Base-by-base conservation (phyloP, 2,888 invertebrate genomes). In the Trichogramma dendrolimi region DNA sequence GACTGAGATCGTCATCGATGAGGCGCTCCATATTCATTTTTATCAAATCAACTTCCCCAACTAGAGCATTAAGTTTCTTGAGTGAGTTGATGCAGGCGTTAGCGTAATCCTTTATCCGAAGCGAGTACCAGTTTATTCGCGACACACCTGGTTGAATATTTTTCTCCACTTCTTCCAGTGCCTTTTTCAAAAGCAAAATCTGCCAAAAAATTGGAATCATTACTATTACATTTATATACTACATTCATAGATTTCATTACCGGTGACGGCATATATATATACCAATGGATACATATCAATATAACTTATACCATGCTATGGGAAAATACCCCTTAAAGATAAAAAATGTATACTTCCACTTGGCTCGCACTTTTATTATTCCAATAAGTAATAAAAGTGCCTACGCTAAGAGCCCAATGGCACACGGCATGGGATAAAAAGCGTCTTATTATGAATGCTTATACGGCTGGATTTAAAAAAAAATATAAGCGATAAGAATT, bases 51-150 rank as follows among this genome's bases (percentile, higher is more conserved):
- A 91, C 82, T 75, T 91, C 90, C 10, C 84, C 82, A 53, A 88
- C 85, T 7, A 89, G 83, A 0, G 89, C 87, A 65, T 82, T 81
- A 4, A 91, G 76, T 39, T 85, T 84, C 67, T 87, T 84, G 6
- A 87, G 76, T 41, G 83, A 81, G 61, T 77, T 74, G 55, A 82
- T 80, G 68, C 89, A 87, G 54, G 81, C 81, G 0, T 79, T 74
- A 4, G 87, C 83, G 75, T 90, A 96, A 64, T 91, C 90, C 11
- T 81, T 81, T 50, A 95, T 91, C 40, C 90, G 89, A 10, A 94
- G 82, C 0, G 93, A 91, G 65, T 88, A 89, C 95, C 96, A 96
- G 51, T 90, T 91, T 60, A 93, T 86, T 41, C 94, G 84, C 4
- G 87, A 88, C 0, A 92, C 81, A 0, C 95, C 95, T 4, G 92